These are phyloP conservation scores for Cardinalis cardinalis DNA, from an alignment of 2,113 vertebrate species.

Conservation along the genomic window DNA sequence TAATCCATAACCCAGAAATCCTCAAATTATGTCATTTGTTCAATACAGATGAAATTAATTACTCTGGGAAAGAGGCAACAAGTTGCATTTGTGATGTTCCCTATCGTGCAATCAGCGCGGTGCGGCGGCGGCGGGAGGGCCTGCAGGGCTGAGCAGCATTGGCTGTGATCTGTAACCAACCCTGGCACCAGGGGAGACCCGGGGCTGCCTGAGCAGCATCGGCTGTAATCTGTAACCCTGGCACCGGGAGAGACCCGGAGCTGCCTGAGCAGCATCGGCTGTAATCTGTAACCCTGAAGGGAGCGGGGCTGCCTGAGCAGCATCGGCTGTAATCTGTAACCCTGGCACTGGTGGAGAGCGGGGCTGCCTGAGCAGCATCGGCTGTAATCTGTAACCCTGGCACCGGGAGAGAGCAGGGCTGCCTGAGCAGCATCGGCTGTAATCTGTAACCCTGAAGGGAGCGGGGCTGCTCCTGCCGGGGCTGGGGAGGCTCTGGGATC, in stretches of 20 bases:
- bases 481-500: neutral
- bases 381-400: neutral
- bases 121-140: neutral
- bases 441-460: neutral
- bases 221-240: too few relatives aligned
- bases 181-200: too few relatives aligned
- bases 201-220: too few relatives aligned
- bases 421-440: neutral
- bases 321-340: neutral
- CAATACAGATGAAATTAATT: conserved; percentile 65
- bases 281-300: too few relatives aligned
- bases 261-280: too few relatives aligned
- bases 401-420: neutral
- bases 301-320: neutral
- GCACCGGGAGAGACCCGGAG: too few relatives aligned
- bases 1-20: conserved; percentile 64
- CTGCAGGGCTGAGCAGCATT: neutral
- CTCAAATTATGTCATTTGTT: conserved; percentile 66
- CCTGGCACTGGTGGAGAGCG: too few relatives aligned
- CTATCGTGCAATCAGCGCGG: neutral
- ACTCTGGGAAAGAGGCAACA: conserved; percentile 59
- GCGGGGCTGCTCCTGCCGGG: neutral
- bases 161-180: neutral
- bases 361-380: neutral
- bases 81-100: conserved; percentile 46